A percentile compares a stretch with the other conserved stretches of the same genome.
Conservation (phyloP, 2,113 vertebrate genomes). For the Callospermophilus lateralis region DNA sequence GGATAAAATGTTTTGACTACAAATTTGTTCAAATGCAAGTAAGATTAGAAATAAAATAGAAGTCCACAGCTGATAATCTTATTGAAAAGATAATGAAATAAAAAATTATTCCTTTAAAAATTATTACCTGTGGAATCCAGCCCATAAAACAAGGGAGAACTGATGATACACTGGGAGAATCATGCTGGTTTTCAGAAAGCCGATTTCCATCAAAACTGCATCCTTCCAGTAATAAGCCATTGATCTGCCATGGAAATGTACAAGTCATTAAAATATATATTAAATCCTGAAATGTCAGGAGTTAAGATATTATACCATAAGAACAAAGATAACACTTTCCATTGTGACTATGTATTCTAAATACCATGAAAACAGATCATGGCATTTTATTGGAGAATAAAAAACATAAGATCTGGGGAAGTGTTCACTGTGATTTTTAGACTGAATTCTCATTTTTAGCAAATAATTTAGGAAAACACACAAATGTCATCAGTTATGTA, state of each 20-base stretch:
- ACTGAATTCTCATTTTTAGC: conserved; percentile 71
- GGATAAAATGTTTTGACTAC: neutral
- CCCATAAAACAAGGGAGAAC: conserved; percentile 96
- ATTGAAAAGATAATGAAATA: neutral
- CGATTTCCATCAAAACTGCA: conserved; percentile 96
- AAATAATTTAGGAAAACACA: conserved; percentile 62
- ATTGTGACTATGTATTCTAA: conserved; percentile 49
- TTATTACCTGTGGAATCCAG: conserved; percentile 95
- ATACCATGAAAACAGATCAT: conserved; percentile 73
- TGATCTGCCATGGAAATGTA: conserved; percentile 89
- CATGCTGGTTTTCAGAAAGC: conserved; percentile 95
- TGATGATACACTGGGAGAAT: conserved; percentile 96
- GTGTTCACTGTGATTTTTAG: conserved; percentile 37
- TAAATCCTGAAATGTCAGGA: conserved; percentile 67
- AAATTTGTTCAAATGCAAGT: neutral
- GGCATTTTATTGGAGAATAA: conserved; percentile 70
- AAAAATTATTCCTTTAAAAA: conserved; percentile 46
- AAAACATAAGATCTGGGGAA: conserved; percentile 55
- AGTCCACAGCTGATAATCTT: neutral
- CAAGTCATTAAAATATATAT: conserved; percentile 67
- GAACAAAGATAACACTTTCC: conserved; percentile 6
- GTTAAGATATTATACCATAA: conserved; percentile 56
- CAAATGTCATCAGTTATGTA: conserved; percentile 72
- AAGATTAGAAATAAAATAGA: conserved; percentile 32
- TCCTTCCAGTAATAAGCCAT: conserved; percentile 95